Evolutionary conservation across 2,797 vertebrate species (phyloP).

Genomic region (Bucorvus abyssinicus): DNA sequence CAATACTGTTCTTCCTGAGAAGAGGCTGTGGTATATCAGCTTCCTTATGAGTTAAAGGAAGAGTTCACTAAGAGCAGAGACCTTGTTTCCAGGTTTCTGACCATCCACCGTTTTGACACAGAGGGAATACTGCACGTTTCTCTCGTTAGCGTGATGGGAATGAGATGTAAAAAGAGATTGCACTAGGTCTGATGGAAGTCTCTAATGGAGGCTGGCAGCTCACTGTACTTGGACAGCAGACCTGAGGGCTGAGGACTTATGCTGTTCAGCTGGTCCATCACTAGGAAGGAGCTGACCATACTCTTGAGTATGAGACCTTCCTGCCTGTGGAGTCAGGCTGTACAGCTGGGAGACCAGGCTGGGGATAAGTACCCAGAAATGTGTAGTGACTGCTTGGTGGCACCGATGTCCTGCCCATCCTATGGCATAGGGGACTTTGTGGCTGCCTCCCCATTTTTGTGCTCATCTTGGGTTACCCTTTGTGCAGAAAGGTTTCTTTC

Average conservation of each 20-base stretch:
- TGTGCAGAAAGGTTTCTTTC: neutral
- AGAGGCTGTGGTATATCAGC: neutral
- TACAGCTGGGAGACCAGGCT: rapidly evolving
- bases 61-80: neutral
- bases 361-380: neutral
- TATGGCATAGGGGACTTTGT: neutral
- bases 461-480: neutral
- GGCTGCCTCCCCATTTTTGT: neutral
- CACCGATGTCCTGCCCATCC: neutral
- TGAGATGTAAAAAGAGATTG: neutral
- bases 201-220: neutral
- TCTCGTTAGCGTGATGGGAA: neutral
- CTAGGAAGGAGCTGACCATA: neutral
- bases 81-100: neutral
- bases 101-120: neutral
- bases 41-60: neutral
- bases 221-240: neutral
- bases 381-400: neutral
- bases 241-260: neutral
- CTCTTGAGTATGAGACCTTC: neutral
- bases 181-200: neutral
- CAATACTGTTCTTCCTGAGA: neutral
- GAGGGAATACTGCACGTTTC: neutral
- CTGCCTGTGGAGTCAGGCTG: neutral
- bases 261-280: neutral